Evolutionary conservation across 2,888 invertebrate genomes (phyloP).

Genomic region (Melanchra persicariae): DNA sequence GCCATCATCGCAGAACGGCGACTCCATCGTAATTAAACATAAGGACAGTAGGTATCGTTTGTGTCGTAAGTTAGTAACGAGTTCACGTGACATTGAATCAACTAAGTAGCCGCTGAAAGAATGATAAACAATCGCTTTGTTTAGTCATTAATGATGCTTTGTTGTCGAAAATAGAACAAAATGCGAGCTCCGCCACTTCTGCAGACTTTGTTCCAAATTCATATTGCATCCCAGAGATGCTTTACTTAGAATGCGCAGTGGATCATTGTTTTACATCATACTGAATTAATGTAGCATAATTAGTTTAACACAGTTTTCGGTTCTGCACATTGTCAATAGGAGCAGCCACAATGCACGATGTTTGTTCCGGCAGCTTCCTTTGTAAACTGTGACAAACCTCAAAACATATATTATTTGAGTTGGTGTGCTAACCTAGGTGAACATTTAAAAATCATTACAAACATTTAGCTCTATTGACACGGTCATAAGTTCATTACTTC

Average conservation of each 20-base stretch:
- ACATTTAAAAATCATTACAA: not conserved
- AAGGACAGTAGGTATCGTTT: constrained; percentile 6
- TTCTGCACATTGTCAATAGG: no score
- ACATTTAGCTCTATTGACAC: not conserved
- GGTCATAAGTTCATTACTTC: no score
- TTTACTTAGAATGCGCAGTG: not conserved
- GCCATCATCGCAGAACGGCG: not conserved
- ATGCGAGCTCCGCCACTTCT: constrained; percentile 18
- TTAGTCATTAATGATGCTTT: constrained; percentile 27
- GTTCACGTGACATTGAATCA: constrained; percentile 33
- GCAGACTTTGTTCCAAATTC: not conserved
- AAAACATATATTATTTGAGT: not conserved
- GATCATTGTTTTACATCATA: not conserved
- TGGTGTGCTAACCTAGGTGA: not conserved
- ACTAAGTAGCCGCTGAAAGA: constrained; percentile 17
- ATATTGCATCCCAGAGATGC: not conserved
- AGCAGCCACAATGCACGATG: not conserved
- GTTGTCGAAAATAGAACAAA: constrained; percentile 29
- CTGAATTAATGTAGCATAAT: constrained; percentile 4
- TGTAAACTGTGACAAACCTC: no score
- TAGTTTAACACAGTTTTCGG: no score
- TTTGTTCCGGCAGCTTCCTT: not conserved
- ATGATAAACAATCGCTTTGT: constrained; percentile 17
- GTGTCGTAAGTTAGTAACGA: not conserved
- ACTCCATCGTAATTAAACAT: not conserved